Evolutionary conservation across 2,113 vertebrate genomes (phyloP).

Genomic region (Pseudonaja textilis): DNA sequence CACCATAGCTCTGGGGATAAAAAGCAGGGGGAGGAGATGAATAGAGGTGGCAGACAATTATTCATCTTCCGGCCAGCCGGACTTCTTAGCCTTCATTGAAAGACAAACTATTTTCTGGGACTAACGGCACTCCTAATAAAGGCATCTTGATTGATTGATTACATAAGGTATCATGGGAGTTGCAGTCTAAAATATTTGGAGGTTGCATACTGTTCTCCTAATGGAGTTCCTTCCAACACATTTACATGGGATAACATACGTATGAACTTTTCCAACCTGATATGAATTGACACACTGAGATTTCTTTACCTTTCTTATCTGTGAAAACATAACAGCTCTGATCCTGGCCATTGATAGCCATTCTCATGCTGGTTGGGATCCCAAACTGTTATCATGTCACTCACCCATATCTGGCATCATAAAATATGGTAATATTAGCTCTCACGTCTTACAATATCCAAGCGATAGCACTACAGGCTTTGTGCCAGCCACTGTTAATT

Average conservation of each 20-base stretch:
- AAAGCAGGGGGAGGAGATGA: no score
- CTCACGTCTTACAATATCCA: background rate
- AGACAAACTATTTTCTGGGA: no score
- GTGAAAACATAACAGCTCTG: constrained; percentile 17
- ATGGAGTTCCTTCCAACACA: background rate
- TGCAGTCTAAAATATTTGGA: background rate
- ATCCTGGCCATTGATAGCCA: constrained; percentile 32
- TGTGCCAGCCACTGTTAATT: background rate
- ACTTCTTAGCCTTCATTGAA: no score
- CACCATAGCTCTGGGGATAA: no score
- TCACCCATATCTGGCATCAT: constrained; percentile 20
- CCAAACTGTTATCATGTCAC: constrained; percentile 38
- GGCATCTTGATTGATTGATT: background rate
- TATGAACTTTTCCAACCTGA: background rate
- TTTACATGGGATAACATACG: background rate
- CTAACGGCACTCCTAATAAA: no score
- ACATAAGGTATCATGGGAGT: background rate
- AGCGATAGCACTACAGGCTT: background rate
- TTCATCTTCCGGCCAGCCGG: no score
- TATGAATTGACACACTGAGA: background rate
- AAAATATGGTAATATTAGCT: background rate
- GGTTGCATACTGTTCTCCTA: background rate
- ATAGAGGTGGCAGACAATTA: no score
- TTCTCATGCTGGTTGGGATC: constrained; percentile 20
- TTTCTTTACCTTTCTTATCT: constrained; percentile 2